A percentile compares a stretch with the other conserved stretches of the same genome.
phyloP scores from a whole-genome alignment of 2,113 vertebrate species.

The Sinocyclocheilus anophthalmus region DNA sequence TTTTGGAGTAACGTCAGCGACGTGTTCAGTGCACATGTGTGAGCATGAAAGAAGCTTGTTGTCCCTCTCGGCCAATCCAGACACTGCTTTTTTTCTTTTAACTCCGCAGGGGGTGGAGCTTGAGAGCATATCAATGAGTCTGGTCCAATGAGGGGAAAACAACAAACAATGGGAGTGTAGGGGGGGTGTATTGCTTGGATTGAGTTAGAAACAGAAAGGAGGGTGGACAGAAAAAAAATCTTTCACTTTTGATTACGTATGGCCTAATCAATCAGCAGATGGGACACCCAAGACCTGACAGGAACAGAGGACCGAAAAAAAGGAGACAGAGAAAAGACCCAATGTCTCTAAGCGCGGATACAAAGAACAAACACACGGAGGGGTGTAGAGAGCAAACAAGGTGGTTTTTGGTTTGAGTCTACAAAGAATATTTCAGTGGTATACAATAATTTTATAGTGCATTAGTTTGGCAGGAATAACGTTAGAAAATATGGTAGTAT shows the following conservation, averaged over 20 bases:
- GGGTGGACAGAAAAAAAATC: conserved; percentile 1
- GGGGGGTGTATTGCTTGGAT: no score
- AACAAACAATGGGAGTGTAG: conserved; percentile 37
- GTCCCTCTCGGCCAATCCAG: conserved; percentile 68
- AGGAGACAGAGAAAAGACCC: no score
- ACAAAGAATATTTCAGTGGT: background rate
- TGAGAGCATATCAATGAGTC: conserved; percentile 64
- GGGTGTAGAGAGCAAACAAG: background rate
- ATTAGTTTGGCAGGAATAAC: conserved; percentile 26
- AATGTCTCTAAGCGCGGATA: no score
- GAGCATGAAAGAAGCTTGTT: conserved; percentile 63
- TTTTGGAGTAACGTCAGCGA: background rate
- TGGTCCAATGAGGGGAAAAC: conserved; percentile 52
- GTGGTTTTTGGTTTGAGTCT: conserved; percentile 36
- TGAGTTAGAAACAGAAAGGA: no score
- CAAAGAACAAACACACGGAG: conserved; percentile 10
- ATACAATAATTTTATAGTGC: conserved; percentile 31
- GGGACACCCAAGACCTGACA: no score
- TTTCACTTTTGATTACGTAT: background rate
- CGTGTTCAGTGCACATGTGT: background rate
- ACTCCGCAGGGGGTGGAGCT: conserved; percentile 65
- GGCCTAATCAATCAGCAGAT: no score
- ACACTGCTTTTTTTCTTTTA: no score
- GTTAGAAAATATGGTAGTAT: conserved; percentile 21
- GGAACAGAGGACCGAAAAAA: no score